These are phyloP conservation scores for Heliconius charithonia DNA, from an alignment of 2,888 invertebrate species.

Conservation along the genomic window DNA sequence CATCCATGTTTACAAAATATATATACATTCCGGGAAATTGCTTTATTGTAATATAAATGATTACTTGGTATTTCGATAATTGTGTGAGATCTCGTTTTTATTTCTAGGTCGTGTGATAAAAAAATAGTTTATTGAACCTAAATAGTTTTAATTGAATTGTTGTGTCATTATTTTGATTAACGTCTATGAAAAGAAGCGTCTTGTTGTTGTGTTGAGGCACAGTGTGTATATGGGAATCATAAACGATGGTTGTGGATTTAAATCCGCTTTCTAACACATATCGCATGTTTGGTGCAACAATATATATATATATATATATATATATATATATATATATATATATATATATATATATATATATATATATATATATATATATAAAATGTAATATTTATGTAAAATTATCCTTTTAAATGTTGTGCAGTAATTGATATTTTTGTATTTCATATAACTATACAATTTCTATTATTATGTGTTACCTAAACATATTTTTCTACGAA, in stretches of 20 bases:
- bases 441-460: not conserved
- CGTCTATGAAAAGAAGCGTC: not conserved
- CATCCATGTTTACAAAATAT: conserved; percentile 29
- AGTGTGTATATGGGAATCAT: not conserved
- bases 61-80: conserved; percentile 22
- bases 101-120: conserved; percentile 25
- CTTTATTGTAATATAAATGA: conserved; percentile 10
- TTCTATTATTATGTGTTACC: not conserved
- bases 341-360: not conserved
- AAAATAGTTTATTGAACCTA: conserved; percentile 17
- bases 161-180: not conserved
- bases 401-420: not conserved
- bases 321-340: not conserved
- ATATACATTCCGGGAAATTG: conserved; percentile 22
- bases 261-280: not conserved
- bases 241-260: not conserved
- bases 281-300: no score
- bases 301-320: not conserved
- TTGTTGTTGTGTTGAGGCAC: not conserved
- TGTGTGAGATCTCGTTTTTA: conserved; percentile 6
- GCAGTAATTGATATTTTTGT: not conserved
- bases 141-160: not conserved
- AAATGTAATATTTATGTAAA: not conserved
- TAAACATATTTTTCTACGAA: not conserved
- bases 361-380: not conserved